Percentiles rank a stretch among this genome's conserved stretches.
phyloP scores from a whole-genome alignment of 2,888 invertebrate genomes.

The Monopis laevigella region DNA sequence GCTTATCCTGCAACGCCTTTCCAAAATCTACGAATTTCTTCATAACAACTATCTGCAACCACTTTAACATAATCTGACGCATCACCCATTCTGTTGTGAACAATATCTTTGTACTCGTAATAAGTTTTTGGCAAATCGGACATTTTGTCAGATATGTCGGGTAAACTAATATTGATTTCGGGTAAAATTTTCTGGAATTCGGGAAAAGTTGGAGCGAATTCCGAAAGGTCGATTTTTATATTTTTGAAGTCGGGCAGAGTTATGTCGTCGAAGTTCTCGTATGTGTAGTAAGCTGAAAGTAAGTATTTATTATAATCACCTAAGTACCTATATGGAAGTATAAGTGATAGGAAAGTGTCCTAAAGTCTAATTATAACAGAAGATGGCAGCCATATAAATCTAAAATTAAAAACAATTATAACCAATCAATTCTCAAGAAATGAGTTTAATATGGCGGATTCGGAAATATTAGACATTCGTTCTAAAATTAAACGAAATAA shows the following conservation, averaged over 20 bases:
- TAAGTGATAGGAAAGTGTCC: too few relatives aligned
- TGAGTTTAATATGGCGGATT: too few relatives aligned
- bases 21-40: slow-evolving; percentile 52
- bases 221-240: slow-evolving; percentile 46
- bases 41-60: slow-evolving; percentile 60
- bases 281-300: slow-evolving; percentile 60
- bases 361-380: too few relatives aligned
- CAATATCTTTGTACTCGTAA: slow-evolving; percentile 49
- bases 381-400: too few relatives aligned
- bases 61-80: slow-evolving; percentile 60
- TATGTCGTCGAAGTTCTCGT: slow-evolving; percentile 51
- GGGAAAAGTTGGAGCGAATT: slow-evolving; percentile 34
- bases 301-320: too few relatives aligned
- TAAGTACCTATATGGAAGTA: too few relatives aligned
- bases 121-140: slow-evolving; percentile 48
- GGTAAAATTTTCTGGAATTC: slow-evolving; percentile 31
- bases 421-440: too few relatives aligned
- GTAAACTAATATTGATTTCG: slow-evolving; percentile 28
- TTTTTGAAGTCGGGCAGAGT: slow-evolving; percentile 56
- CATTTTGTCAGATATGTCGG: slow-evolving; percentile 37
- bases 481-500: too few relatives aligned
- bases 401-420: too few relatives aligned
- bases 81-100: slow-evolving; percentile 57
- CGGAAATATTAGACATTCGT: too few relatives aligned
- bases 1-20: slow-evolving; percentile 40